These are phyloP conservation scores for Vespertilio murinus DNA, from an alignment of 2,797 vertebrate genomes.

Conservation along the genomic window DNA sequence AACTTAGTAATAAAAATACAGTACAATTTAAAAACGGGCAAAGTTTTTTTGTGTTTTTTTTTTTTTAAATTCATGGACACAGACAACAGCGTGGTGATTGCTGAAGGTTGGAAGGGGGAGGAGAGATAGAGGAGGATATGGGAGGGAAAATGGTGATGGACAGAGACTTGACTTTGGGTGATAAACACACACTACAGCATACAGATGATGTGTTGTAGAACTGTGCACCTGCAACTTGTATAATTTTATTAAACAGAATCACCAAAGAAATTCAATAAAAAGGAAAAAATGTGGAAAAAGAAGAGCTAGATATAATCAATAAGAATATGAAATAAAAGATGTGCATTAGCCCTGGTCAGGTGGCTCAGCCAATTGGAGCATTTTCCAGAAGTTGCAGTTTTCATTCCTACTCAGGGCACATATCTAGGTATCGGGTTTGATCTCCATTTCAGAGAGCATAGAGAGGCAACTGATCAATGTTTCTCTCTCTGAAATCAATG, in stretches of 20 bases:
- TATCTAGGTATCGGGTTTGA: neutral
- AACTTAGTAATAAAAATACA: neutral
- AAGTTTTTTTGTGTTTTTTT: neutral
- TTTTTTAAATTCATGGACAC: neutral
- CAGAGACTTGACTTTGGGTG: neutral
- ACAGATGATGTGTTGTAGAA: neutral
- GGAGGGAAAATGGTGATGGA: neutral
- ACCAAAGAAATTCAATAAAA: neutral
- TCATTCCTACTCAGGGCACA: neutral
- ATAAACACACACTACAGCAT: neutral
- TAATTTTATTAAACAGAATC: neutral
- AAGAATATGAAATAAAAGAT: neutral
- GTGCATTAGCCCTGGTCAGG: neutral
- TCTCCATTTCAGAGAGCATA: neutral
- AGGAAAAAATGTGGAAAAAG: neutral
- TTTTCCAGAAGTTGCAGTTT: neutral
- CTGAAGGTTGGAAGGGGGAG: rapidly evolving
- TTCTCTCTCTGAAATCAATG: neutral
- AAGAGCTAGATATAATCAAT: neutral
- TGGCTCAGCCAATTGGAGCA: neutral
- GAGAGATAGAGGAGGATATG: neutral
- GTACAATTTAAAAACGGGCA: neutral
- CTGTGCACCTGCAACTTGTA: neutral
- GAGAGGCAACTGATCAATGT: neutral
- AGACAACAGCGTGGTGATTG: neutral